These are phyloP conservation scores for Ophiothrix spiculata DNA, from an alignment of 35 echinoderm and acorn worm species.

Conservation along the genomic window DNA sequence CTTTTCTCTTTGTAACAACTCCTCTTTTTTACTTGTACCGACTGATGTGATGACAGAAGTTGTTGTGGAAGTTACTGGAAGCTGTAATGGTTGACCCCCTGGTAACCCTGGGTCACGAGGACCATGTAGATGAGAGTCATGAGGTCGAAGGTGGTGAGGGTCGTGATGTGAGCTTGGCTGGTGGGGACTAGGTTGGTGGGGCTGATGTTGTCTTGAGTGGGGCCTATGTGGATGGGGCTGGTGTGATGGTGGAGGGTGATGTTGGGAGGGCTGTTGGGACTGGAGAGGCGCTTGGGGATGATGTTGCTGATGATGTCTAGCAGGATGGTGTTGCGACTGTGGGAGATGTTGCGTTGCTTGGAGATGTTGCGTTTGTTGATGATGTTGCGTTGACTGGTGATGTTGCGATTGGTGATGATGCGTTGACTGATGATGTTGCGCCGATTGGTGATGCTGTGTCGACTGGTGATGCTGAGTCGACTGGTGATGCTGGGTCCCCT, in stretches of 20 bases:
- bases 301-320: not conserved
- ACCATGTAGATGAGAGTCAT: not conserved
- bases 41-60: not conserved
- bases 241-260: not conserved
- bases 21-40: slow-evolving; percentile 7
- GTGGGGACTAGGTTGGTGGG: not conserved
- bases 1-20: slow-evolving; percentile 22
- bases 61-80: not conserved
- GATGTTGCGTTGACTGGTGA: not conserved
- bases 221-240: not conserved
- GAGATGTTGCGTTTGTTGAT: slow-evolving; percentile 10
- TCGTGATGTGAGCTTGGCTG: not conserved
- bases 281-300: not conserved
- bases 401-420: not conserved
- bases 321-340: not conserved
- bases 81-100: slow-evolving; percentile 7
- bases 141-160: not conserved
- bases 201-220: not conserved
- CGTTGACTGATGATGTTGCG: not conserved
- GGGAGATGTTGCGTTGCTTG: slow-evolving; percentile 21
- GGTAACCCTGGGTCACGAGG: slow-evolving; percentile 3
- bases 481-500: not conserved
- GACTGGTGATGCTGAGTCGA: too few species aligned
- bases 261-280: not conserved
- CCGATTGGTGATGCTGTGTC: not conserved